Percentiles rank a stretch among this genome's conserved stretches.
phyloP scores from a whole-genome alignment of 2,888 invertebrate genomes.

The Aspidiotus destructor region DNA sequence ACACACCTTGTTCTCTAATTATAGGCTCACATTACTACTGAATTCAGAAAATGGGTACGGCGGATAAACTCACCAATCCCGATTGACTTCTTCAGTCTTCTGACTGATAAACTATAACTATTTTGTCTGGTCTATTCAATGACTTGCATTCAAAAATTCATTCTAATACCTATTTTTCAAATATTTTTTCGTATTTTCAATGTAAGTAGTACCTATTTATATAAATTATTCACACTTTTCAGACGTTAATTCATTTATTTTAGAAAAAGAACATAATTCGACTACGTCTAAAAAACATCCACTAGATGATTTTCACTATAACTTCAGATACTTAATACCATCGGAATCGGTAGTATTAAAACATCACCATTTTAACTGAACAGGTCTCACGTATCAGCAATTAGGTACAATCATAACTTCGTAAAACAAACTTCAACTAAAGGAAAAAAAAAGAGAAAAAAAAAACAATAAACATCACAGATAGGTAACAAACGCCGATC shows the following conservation, averaged over 20 bases:
- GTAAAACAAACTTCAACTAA: slow-evolving; percentile 28
- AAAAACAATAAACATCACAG: slow-evolving; percentile 26
- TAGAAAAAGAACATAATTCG: slow-evolving; percentile 29
- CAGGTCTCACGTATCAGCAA: no score
- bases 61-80: not conserved
- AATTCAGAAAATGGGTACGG: not conserved
- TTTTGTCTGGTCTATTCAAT: no score
- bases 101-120: not conserved
- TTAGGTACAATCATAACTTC: slow-evolving; percentile 27
- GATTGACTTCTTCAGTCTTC: not conserved
- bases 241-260: slow-evolving; percentile 30
- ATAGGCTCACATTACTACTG: not conserved
- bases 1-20: not conserved
- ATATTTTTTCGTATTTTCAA: not conserved
- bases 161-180: not conserved
- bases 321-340: slow-evolving; percentile 20
- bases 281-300: slow-evolving; percentile 24
- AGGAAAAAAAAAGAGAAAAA: slow-evolving; percentile 26
- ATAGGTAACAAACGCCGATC: slow-evolving; percentile 18
- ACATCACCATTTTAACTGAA: no score
- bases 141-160: not conserved
- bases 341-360: not conserved
- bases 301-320: slow-evolving; percentile 29
- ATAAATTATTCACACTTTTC: not conserved
- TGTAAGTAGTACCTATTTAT: not conserved